Conservation (phyloP, 2,797 vertebrate species). For the Australoheros facetus region DNA sequence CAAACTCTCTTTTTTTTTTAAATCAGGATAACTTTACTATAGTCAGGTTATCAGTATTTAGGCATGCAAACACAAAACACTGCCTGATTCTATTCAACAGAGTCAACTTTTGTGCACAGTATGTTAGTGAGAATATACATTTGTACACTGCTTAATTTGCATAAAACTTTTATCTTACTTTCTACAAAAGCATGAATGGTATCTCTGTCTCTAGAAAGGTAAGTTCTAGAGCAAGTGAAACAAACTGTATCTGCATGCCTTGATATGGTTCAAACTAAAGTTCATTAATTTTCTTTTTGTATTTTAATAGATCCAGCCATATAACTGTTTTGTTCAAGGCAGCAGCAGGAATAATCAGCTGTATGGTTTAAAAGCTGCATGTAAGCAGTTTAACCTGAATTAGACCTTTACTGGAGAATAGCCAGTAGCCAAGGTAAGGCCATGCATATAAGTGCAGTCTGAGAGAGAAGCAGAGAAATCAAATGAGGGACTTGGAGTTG, state of each 20-base stretch:
- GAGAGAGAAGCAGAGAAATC: conserved; percentile 19
- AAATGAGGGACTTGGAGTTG: conserved; percentile 26
- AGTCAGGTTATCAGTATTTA: too few relatives aligned
- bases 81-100: neutral
- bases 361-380: conserved; percentile 19
- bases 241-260: neutral
- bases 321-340: conserved; percentile 18
- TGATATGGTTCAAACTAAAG: neutral
- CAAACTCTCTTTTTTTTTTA: neutral
- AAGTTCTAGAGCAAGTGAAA: neutral
- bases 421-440: conserved; percentile 15
- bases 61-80: too few relatives aligned
- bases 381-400: conserved; percentile 46
- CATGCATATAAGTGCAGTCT: conserved; percentile 18
- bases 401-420: conserved; percentile 29
- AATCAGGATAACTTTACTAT: too few relatives aligned
- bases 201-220: neutral
- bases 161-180: neutral
- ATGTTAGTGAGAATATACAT: neutral
- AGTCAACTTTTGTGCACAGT: neutral
- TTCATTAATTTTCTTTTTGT: neutral
- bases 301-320: neutral
- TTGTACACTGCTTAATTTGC: too few relatives aligned
- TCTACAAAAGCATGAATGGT: too few relatives aligned
- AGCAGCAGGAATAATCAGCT: conserved; percentile 10